phyloP scores from a whole-genome alignment of 2,797 vertebrate genomes.

The Epinephelus coioides region DNA sequence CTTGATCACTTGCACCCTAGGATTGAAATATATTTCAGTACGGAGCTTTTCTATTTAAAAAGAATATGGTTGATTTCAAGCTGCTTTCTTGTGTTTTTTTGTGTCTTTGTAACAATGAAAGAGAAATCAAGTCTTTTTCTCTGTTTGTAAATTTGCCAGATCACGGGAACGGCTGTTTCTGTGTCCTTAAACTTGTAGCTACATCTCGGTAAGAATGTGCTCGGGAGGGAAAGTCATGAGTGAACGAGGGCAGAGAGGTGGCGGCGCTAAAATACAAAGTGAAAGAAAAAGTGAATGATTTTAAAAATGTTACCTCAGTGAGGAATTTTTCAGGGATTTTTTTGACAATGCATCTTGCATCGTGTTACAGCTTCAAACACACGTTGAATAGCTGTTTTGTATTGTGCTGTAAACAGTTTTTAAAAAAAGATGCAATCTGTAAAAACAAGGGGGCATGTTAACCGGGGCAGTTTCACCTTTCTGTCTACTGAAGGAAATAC shows the following conservation, averaged over 20 bases:
- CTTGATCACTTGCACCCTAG: conserved; percentile 73
- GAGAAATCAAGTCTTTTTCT: conserved; percentile 85
- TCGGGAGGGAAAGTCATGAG: conserved; percentile 43
- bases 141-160: conserved; percentile 87
- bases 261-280: conserved; percentile 61
- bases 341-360: conserved; percentile 92
- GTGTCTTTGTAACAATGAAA: conserved; percentile 82
- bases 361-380: conserved; percentile 91
- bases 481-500: conserved; percentile 93
- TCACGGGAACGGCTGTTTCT: conserved; percentile 88
- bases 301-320: conserved; percentile 93
- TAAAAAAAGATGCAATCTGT: conserved; percentile 88
- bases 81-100: conserved; percentile 83
- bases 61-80: conserved; percentile 85
- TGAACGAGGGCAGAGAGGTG: conserved; percentile 49
- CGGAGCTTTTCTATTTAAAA: conserved; percentile 81
- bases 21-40: conserved; percentile 80
- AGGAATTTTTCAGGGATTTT: conserved; percentile 98
- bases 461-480: conserved; percentile 91
- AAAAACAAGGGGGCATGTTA: conserved; percentile 89
- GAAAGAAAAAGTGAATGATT: conserved; percentile 83
- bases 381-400: conserved; percentile 90
- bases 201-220: conserved; percentile 76
- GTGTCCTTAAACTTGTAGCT: conserved; percentile 87
- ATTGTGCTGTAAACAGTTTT: conserved; percentile 91